Evolutionary conservation across 2,797 vertebrate species (phyloP).

Genomic region (Podarcis lilfordi): DNA sequence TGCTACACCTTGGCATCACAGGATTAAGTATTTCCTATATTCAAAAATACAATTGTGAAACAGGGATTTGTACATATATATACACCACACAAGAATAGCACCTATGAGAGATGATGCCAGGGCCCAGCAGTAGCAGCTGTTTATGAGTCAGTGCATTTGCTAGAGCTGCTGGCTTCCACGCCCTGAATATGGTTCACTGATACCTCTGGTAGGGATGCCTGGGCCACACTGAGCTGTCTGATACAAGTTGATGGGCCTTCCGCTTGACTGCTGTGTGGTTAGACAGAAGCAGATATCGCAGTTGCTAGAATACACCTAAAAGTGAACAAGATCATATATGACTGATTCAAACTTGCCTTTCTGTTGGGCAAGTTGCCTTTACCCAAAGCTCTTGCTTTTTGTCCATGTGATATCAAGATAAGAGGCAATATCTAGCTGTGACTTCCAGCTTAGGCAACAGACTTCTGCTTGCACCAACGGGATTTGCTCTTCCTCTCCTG

Average conservation of each 20-base stretch:
- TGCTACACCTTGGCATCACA: too few species aligned
- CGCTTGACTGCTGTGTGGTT: too few species aligned
- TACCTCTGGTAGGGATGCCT: not conserved
- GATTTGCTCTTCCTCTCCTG: too few species aligned
- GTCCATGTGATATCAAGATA: not conserved
- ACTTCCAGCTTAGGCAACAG: too few species aligned
- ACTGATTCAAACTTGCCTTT: too few species aligned
- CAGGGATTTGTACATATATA: not conserved
- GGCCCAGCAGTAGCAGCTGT: not conserved
- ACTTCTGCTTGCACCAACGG: too few species aligned
- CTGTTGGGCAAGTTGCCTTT: too few species aligned
- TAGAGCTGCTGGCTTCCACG: not conserved
- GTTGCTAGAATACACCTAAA: too few species aligned
- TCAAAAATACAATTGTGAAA: not conserved
- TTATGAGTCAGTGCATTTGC: not conserved
- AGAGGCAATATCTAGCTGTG: too few species aligned
- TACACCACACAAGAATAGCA: not conserved
- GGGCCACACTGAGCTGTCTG: not conserved
- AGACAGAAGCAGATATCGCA: too few species aligned
- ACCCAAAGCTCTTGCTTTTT: not conserved
- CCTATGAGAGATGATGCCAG: not conserved
- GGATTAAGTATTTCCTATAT: not conserved
- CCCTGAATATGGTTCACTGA: not conserved
- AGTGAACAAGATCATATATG: too few species aligned
- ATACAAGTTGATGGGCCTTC: too few species aligned